Percentiles rank a stretch among this genome's conserved stretches.
Conservation (phyloP, 2,797 vertebrate species). For the Pagetopsis macropterus region DNA sequence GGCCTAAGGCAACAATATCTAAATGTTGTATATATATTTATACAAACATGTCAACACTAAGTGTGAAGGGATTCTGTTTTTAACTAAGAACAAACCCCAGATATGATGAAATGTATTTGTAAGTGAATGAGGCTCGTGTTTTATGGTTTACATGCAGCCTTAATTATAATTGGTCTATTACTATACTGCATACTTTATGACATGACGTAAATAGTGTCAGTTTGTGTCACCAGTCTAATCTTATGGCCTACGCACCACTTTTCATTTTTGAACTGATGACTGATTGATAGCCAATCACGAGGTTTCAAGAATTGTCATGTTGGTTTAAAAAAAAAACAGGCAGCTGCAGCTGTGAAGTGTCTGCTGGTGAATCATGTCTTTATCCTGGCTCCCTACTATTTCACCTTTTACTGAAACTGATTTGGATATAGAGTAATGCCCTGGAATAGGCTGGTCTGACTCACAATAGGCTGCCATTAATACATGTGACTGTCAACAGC, state of each 20-base stretch:
- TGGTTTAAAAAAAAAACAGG: conserved; percentile 27
- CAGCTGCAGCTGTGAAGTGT: conserved; percentile 19
- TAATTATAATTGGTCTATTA: conserved; percentile 25
- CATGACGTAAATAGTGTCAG: conserved; percentile 12
- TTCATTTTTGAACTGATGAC: conserved; percentile 16
- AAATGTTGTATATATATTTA: too few species aligned
- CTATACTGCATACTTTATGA: conserved; percentile 23
- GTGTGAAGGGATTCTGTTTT: too few species aligned
- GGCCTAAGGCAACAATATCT: too few species aligned
- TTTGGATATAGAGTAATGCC: conserved; percentile 51
- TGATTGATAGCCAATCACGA: conserved; percentile 36
- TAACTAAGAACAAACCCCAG: too few species aligned
- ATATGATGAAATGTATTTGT: too few species aligned
- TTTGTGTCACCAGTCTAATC: conserved; percentile 44
- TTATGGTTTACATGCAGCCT: not conserved
- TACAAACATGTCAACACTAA: too few species aligned
- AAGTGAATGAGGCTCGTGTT: not conserved
- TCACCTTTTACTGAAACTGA: conserved; percentile 45
- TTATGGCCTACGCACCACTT: not conserved
- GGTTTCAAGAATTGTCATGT: conserved; percentile 24
- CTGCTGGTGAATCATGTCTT: conserved; percentile 65
- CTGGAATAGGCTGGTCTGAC: conserved; percentile 65
- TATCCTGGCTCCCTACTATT: conserved; percentile 59
- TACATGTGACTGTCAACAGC: conserved; percentile 77
- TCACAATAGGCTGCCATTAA: conserved; percentile 76